Evolutionary conservation across 2,888 invertebrate species (phyloP), one percentile per base, ranked within the genome.

Genomic region (Ophraella communa): DNA sequence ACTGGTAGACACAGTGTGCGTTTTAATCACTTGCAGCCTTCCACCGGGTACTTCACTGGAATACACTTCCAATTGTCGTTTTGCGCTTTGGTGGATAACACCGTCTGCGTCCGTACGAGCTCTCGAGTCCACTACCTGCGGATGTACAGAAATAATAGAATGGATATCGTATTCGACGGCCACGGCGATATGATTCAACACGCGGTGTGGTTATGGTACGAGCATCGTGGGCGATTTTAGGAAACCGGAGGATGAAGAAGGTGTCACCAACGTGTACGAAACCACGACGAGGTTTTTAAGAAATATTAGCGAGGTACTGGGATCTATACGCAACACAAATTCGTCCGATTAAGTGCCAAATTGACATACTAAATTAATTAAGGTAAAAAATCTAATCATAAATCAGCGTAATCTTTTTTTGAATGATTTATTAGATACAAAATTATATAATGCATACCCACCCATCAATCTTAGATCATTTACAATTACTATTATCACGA

Each of bases 21-120:
- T 88, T 72, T 90, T 88, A 84, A 91, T 87, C 68, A 91, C 90
- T 75, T 91, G 89, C 76, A 91, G 84, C 27, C 87, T 86, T 52
- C 89, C 87, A 5, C 88, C 88, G 47, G 90, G 88, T 66, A 87
- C 87, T 78, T 87, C 88, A 57, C 89, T 87, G 77, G 90, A 87
- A 71, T 90, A 85, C 74, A 91, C 90, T 81, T 91, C 91, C 84
- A 91, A 85, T 70, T 85, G 84, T 69, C 84, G 79, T 65, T 86
- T 84, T 27, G 84, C 85, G 62, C 86, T 82, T 67, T 87, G 80
- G 62, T 84, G 83, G 35, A 84, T 76, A 66, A 81, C 84, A 62
- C 86, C 86, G 76, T 85, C 85, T 54, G 83, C 83, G 62, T 83
- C 81, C 69, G 84, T 84, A 44, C 85, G 82, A 67, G 84, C 84